Evolutionary conservation across 2,113 vertebrate species (phyloP).

Genomic region (Nicator chloris): DNA sequence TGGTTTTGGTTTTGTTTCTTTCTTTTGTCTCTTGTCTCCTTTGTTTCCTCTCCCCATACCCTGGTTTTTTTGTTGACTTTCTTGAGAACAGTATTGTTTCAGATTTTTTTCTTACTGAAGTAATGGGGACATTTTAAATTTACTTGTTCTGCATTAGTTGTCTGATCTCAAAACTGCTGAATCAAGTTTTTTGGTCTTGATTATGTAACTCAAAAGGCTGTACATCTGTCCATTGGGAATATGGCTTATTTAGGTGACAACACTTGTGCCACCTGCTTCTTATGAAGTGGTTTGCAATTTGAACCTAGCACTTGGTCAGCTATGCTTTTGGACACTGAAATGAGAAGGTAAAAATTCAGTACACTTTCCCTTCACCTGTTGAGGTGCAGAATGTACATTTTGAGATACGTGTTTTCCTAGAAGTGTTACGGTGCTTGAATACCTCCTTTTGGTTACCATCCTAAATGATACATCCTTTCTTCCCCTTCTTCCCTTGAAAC

Average conservation of each 20-base stretch:
- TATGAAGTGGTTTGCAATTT: neutral
- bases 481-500: neutral
- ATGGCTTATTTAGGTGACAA: neutral
- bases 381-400: neutral
- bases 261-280: neutral
- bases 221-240: neutral
- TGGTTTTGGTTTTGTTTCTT: too few relatives aligned
- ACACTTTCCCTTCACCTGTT: neutral
- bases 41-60: neutral
- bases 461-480: neutral
- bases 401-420: neutral
- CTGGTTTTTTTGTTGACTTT: neutral
- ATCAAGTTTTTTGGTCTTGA: neutral
- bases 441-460: neutral
- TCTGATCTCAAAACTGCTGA: neutral
- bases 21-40: neutral
- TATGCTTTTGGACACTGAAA: neutral
- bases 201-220: neutral
- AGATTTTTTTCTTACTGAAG: neutral
- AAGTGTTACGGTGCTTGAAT: neutral
- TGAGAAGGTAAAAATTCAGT: neutral
- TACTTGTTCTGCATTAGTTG: neutral
- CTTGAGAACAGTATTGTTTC: neutral
- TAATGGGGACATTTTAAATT: neutral
- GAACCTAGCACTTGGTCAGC: neutral